Evolutionary conservation across 2,888 invertebrate genomes (phyloP).

Genomic region (Oasisia sp.): DNA sequence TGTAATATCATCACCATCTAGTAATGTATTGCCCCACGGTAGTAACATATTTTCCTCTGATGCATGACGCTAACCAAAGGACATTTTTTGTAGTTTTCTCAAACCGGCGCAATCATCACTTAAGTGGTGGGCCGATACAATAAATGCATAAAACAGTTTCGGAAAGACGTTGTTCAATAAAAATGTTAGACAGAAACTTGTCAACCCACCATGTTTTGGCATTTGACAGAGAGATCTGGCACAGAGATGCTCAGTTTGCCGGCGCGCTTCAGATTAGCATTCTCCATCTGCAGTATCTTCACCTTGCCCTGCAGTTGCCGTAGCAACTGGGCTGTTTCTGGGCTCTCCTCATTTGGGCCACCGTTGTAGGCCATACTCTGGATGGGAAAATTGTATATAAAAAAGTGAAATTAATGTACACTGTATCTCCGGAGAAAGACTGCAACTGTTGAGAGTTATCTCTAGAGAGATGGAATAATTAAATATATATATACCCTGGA

Average conservation of each 20-base stretch:
- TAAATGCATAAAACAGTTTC: no score
- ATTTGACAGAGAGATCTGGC: conserved; percentile 33
- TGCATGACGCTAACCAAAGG: no score
- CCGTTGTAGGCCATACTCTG: background rate
- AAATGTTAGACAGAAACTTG: background rate
- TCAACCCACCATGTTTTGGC: conserved; percentile 6
- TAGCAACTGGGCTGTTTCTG: conserved; percentile 32
- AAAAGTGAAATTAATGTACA: background rate
- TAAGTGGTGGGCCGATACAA: no score
- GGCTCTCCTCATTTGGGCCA: conserved; percentile 34
- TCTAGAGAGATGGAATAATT: background rate
- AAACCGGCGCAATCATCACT: no score
- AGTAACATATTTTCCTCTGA: no score
- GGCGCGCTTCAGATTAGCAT: conserved; percentile 43
- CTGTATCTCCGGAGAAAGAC: background rate
- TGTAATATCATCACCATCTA: no score
- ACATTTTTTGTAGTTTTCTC: no score
- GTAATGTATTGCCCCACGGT: no score
- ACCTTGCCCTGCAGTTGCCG: conserved; percentile 51
- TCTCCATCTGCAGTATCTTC: conserved; percentile 54
- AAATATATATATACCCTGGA: no score
- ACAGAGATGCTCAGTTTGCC: conserved; percentile 32
- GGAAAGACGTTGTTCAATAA: background rate
- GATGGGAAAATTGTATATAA: background rate
- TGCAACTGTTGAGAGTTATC: background rate